These are phyloP conservation scores for Amazona guildingii DNA, from an alignment of 2,113 vertebrate genomes.

Conservation along the genomic window DNA sequence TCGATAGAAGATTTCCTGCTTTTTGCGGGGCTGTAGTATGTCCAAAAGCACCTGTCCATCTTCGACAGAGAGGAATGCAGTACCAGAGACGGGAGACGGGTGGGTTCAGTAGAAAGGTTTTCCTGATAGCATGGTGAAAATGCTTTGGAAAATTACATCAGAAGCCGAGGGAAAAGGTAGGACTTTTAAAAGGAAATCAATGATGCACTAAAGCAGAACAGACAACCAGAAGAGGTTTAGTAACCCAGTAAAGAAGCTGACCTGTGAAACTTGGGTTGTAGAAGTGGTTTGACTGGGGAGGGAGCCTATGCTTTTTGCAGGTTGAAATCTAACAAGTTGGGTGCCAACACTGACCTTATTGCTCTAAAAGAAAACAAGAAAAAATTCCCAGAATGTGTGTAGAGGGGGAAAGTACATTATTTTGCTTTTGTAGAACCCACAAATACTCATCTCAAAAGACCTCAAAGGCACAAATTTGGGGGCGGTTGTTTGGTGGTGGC, in stretches of 20 bases:
- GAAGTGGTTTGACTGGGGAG: background rate
- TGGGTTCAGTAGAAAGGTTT: background rate
- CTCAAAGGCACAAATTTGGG: background rate
- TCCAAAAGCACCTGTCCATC: background rate
- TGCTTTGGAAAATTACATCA: constrained; percentile 8
- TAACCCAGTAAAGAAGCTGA: background rate
- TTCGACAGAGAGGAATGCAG: background rate
- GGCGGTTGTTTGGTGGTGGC: background rate
- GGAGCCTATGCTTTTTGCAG: background rate
- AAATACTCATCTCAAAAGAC: background rate
- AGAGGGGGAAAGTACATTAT: background rate
- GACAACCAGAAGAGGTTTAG: background rate
- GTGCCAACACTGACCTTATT: background rate
- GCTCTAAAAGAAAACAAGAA: background rate
- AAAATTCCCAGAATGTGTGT: background rate
- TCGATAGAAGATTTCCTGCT: background rate
- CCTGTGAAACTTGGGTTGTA: background rate
- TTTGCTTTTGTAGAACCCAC: background rate
- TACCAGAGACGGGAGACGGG: background rate
- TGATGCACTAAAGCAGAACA: background rate
- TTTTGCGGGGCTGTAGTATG: background rate
- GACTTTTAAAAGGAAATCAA: background rate
- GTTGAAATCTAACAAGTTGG: background rate
- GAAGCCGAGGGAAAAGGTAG: background rate
- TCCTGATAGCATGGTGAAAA: background rate